A percentile compares a stretch with the other conserved stretches of the same genome.
These are phyloP conservation scores for Brotula barbata DNA, from an alignment of 2,797 vertebrate species.

Conservation along the genomic window DNA sequence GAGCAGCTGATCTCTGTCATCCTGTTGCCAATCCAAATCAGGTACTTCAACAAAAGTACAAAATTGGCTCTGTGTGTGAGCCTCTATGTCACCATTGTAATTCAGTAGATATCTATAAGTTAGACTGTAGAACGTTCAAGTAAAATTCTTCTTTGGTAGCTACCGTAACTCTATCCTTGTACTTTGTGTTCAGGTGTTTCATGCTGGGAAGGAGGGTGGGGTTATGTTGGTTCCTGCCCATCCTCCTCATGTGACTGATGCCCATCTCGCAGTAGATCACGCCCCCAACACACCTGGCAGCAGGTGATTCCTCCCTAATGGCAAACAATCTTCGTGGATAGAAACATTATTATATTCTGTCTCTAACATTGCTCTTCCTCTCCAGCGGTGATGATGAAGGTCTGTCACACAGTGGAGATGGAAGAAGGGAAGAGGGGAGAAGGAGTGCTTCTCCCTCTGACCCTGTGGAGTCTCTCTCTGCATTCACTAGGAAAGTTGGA, in stretches of 20 bases:
- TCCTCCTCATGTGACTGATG: conserved; percentile 81
- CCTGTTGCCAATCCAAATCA: conserved; percentile 87
- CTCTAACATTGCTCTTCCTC: not conserved
- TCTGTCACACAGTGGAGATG: conserved; percentile 81
- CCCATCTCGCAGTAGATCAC: conserved; percentile 78
- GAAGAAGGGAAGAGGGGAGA: conserved; percentile 57
- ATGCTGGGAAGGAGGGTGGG: conserved; percentile 89
- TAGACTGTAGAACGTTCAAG: too few relatives aligned
- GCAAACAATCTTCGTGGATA: too few relatives aligned
- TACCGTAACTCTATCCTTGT: not conserved
- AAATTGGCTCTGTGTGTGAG: too few relatives aligned
- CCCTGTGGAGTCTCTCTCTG: conserved; percentile 80
- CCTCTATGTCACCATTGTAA: too few relatives aligned
- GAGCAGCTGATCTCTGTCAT: conserved; percentile 86
- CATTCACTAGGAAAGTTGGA: conserved; percentile 93
- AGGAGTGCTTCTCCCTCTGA: conserved; percentile 81
- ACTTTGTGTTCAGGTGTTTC: conserved; percentile 74
- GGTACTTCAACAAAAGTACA: conserved; percentile 73
- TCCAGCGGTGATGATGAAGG: conserved; percentile 83
- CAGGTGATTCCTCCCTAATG: conserved; percentile 75
- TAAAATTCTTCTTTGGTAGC: too few relatives aligned
- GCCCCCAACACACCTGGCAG: conserved; percentile 84
- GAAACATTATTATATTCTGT: too few relatives aligned
- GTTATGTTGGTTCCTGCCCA: conserved; percentile 81
- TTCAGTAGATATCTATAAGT: too few relatives aligned